Evolutionary conservation across 2,888 invertebrate species (phyloP).

Genomic region (Galerucella nymphaeae): DNA sequence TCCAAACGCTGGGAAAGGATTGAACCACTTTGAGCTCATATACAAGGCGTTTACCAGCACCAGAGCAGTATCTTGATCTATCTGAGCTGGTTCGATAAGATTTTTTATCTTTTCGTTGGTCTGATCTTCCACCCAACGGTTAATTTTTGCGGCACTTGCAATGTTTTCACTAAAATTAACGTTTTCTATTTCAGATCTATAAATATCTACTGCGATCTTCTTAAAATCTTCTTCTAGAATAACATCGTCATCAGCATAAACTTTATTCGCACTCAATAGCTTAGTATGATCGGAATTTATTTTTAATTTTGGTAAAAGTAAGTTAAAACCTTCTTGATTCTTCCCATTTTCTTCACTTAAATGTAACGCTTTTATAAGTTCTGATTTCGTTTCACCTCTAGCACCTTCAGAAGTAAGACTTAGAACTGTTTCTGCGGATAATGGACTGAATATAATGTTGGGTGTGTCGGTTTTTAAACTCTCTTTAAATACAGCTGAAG

Average conservation of each 20-base stretch:
- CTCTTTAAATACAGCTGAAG: slow-evolving; percentile 35
- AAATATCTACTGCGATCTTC: slow-evolving; percentile 70
- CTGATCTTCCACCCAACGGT: slow-evolving; percentile 59
- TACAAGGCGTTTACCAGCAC: slow-evolving; percentile 60
- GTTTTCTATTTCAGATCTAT: slow-evolving; percentile 67
- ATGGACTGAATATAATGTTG: slow-evolving; percentile 58
- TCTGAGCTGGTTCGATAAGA: slow-evolving; percentile 48
- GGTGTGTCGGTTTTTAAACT: slow-evolving; percentile 41
- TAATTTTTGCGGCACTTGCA: slow-evolving; percentile 54
- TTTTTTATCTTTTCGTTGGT: slow-evolving; percentile 59
- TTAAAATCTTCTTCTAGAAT: slow-evolving; percentile 69
- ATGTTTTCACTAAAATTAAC: slow-evolving; percentile 51
- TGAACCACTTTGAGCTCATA: slow-evolving; percentile 57
- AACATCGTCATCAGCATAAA: slow-evolving; percentile 71
- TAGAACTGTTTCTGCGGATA: slow-evolving; percentile 58
- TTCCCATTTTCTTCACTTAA: slow-evolving; percentile 46
- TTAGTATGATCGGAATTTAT: slow-evolving; percentile 43
- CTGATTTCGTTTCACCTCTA: slow-evolving; percentile 53
- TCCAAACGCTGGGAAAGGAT: slow-evolving; percentile 46
- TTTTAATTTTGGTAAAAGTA: slow-evolving; percentile 47
- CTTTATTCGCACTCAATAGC: slow-evolving; percentile 64
- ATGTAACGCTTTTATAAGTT: slow-evolving; percentile 50
- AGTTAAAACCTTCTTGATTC: slow-evolving; percentile 40
- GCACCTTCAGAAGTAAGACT: slow-evolving; percentile 58
- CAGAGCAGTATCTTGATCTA: slow-evolving; percentile 51